phyloP scores from a whole-genome alignment of 2,888 invertebrate species.

The Trimorus sp. region DNA sequence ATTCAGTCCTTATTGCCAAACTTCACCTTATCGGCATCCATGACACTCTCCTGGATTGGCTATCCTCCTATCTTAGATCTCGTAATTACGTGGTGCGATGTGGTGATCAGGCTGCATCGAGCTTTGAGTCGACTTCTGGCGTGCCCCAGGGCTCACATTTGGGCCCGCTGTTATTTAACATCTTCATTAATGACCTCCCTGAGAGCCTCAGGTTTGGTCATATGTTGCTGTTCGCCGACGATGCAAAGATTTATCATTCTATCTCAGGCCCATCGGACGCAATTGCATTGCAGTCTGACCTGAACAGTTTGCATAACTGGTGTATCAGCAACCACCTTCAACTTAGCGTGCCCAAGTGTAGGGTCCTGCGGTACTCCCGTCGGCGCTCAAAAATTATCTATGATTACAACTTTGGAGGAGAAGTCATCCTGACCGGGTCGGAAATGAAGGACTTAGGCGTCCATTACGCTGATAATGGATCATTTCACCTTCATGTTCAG shows the following conservation, averaged over 20 bases:
- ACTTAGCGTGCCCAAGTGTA: conserved; percentile 2
- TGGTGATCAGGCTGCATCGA: background rate
- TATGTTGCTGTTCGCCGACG: background rate
- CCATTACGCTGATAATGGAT: background rate
- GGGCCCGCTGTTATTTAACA: conserved; percentile 20
- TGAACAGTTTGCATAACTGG: background rate
- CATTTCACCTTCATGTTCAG: background rate
- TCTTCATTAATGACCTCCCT: background rate
- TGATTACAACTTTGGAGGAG: background rate
- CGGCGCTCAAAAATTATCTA: background rate
- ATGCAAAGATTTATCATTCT: background rate
- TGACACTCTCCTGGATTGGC: background rate
- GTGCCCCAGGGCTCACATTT: conserved; percentile 1
- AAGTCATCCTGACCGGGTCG: background rate
- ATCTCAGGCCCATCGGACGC: background rate
- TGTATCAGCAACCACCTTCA: background rate
- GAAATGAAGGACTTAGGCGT: background rate
- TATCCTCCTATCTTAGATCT: background rate
- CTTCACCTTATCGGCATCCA: background rate
- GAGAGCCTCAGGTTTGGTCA: background rate
- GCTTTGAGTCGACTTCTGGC: background rate
- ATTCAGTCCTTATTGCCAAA: background rate
- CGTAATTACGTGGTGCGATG: background rate
- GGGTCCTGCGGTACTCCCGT: background rate
- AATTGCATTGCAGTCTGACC: background rate